Base-by-base conservation (phyloP, 64 coral and sea anemone species). In the Dendronephthya gigantea region DNA sequence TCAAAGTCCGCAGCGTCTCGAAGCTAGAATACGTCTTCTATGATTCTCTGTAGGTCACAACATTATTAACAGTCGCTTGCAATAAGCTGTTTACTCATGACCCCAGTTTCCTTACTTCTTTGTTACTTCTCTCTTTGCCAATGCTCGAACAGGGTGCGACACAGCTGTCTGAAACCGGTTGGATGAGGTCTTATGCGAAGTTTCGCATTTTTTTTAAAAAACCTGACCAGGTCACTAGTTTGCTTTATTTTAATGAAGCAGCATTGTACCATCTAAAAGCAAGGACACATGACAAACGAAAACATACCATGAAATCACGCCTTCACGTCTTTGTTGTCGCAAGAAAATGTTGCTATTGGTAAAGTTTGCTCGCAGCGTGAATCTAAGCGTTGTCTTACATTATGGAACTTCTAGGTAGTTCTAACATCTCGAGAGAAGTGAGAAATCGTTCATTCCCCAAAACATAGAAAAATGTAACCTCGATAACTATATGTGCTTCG, bases 81-180 rank as follows among this genome's bases (percentile, higher is more conserved):
- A 79, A 79, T 39, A 79, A 79, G 72, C 72, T 79, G 72, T 79
- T 79, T 79, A 79, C 31, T 79, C 27, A 33, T 79, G 2, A 35
- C 2, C 72, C 72, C 29, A 9, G 17, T 79, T 79, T 79, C 32
- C 29, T 9, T 36, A 12, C 72, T 39, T 35, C 29, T 29, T 79
- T 79, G 72, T 79, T 4, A 3, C 4, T 34, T 34, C 34, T 36
- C 5, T 79, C 15, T 19, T 33, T 36, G 30, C 27, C 29, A 35
- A 79, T 36, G 32, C 9, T 9, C 72, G 2, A 79, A 29, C 72
- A 36, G 4, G 13, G 28, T 19, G 0, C 25, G 25, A 7, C 25
- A 22, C 7, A 62, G 55, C 55, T 19, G 55, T 12, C 25, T 2
- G 25, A 22, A 27, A 62, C 12, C 7, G 7, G 55, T 62, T 62